Evolutionary conservation across 1,140 invertebrate species (phyloP).

Genomic region (Lordiphosa mommai): DNA sequence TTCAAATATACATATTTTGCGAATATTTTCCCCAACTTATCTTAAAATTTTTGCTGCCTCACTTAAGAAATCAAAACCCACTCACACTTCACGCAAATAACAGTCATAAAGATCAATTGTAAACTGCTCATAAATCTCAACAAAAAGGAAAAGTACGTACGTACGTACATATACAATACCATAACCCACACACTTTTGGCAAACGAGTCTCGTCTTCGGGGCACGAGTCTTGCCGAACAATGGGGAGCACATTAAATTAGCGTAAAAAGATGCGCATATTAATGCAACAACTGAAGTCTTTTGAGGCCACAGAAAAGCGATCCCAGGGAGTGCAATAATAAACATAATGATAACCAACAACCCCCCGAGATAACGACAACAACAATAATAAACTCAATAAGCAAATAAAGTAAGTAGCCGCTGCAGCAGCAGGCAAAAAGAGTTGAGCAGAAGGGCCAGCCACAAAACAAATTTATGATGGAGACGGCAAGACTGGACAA

Average conservation of each 20-base stretch:
- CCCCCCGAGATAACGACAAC: constrained; percentile 43
- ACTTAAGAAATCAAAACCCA: constrained; percentile 3
- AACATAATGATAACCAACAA: constrained; percentile 53
- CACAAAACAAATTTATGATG: constrained; percentile 47
- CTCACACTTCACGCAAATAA: constrained; percentile 11
- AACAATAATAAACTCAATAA: constrained; percentile 65
- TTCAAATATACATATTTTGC: not conserved
- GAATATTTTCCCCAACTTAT: not conserved
- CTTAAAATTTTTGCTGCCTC: not conserved
- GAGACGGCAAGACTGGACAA: constrained; percentile 47
- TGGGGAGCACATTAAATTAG: constrained; percentile 36
- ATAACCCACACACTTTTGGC: constrained; percentile 7
- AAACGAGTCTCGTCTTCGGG: not conserved
- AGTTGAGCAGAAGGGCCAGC: constrained; percentile 3
- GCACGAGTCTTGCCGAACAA: constrained; percentile 22
- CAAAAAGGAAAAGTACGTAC: not conserved
- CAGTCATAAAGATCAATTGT: constrained; percentile 41
- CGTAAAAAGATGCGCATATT: constrained; percentile 43
- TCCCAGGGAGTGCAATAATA: constrained; percentile 37
- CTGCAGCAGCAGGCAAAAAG: not conserved
- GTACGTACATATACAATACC: too few species aligned
- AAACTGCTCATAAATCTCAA: constrained; percentile 25
- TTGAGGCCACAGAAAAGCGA: not conserved
- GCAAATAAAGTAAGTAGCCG: constrained; percentile 46
- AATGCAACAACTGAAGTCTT: constrained; percentile 16